These are phyloP conservation scores for Variabilichromis moorii DNA, from an alignment of 2,113 vertebrate species.

Conservation along the genomic window DNA sequence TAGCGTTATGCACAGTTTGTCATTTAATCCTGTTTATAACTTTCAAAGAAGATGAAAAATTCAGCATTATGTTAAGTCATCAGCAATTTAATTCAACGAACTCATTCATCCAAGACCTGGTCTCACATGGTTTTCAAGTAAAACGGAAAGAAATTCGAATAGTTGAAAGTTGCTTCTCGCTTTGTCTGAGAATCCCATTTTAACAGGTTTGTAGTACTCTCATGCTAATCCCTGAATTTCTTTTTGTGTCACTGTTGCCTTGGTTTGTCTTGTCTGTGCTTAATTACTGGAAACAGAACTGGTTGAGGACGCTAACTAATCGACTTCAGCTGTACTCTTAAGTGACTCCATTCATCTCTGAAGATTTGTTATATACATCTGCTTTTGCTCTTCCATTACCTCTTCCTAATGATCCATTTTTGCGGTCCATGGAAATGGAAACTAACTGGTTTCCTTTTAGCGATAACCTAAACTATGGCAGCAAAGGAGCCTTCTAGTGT, in stretches of 20 bases:
- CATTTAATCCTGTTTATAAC: not conserved
- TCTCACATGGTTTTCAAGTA: not conserved
- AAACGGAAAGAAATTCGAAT: not conserved
- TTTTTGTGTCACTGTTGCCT: not conserved
- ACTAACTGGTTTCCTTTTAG: not conserved
- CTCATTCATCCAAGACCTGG: not conserved
- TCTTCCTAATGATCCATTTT: not conserved
- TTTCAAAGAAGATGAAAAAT: not conserved
- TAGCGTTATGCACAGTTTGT: not conserved
- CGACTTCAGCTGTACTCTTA: not conserved
- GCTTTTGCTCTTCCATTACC: not conserved
- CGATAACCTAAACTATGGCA: not conserved
- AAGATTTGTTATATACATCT: not conserved
- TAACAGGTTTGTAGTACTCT: not conserved
- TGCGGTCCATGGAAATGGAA: constrained; percentile 1
- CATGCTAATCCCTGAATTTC: not conserved
- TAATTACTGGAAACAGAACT: not conserved
- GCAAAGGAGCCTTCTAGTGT: constrained; percentile 26
- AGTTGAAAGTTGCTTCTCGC: not conserved
- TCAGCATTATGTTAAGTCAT: not conserved
- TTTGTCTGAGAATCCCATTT: not conserved
- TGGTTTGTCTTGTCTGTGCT: not conserved
- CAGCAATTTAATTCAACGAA: not conserved
- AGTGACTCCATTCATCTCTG: not conserved
- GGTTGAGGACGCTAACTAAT: not conserved